phyloP scores from a whole-genome alignment of 2,113 vertebrate species.

The Sardina pilchardus region DNA sequence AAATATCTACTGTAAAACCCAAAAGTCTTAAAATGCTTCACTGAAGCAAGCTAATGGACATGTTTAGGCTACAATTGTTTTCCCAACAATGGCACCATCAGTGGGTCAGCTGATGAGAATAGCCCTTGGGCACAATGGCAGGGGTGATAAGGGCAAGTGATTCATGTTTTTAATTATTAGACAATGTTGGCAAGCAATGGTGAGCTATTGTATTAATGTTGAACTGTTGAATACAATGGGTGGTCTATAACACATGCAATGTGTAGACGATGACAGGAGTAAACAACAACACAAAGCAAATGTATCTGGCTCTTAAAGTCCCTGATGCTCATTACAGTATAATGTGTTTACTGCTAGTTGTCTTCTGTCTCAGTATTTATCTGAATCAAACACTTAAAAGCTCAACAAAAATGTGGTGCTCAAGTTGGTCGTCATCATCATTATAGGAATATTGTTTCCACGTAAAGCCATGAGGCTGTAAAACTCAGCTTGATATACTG shows the following conservation, averaged over 20 bases:
- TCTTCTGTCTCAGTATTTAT: not conserved
- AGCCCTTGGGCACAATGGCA: not conserved
- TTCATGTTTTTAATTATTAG: not conserved
- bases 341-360: not conserved
- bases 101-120: not conserved
- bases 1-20: too few relatives aligned
- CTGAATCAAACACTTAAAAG: not conserved
- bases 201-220: not conserved
- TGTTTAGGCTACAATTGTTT: too few relatives aligned
- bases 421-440: not conserved
- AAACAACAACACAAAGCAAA: not conserved
- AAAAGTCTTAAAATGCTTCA: not conserved
- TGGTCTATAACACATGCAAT: not conserved
- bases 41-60: too few relatives aligned
- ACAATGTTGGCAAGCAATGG: not conserved
- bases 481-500: not conserved
- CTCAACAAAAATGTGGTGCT: not conserved
- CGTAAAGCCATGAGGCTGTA: not conserved
- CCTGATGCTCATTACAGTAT: not conserved
- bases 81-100: not conserved
- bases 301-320: not conserved
- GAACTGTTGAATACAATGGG: not conserved
- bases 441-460: not conserved
- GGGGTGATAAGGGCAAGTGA: not conserved
- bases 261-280: not conserved